Conservation (phyloP, 2,888 invertebrate genomes). For the Drosophila picticornis region DNA sequence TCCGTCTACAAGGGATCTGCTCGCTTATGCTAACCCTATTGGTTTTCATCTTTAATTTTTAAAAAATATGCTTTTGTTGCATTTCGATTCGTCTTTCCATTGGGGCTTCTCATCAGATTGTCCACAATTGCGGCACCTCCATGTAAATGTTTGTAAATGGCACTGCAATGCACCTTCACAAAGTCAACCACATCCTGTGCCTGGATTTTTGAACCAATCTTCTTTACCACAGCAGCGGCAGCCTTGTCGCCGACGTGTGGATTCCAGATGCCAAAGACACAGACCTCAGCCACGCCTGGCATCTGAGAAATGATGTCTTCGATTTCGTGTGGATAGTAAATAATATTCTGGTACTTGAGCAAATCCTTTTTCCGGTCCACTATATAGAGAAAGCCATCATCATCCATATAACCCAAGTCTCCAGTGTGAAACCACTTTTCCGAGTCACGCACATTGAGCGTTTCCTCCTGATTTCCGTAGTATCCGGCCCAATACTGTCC, state of each 20-base stretch:
- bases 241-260: slow-evolving; percentile 75
- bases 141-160: slow-evolving; percentile 76
- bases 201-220: slow-evolving; percentile 51
- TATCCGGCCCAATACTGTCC: slow-evolving; percentile 79
- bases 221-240: slow-evolving; percentile 77
- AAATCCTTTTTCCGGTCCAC: slow-evolving; percentile 81
- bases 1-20: neutral
- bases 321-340: slow-evolving; percentile 80
- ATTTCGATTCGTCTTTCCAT: slow-evolving; percentile 69
- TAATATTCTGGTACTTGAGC: slow-evolving; percentile 73
- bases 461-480: slow-evolving; percentile 71
- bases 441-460: slow-evolving; percentile 61
- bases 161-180: slow-evolving; percentile 57
- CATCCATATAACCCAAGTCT: slow-evolving; percentile 83
- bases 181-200: slow-evolving; percentile 78
- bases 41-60: neutral
- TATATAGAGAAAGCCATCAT: slow-evolving; percentile 77
- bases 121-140: slow-evolving; percentile 79
- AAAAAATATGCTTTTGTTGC: neutral
- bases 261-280: slow-evolving; percentile 80
- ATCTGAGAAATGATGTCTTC: slow-evolving; percentile 74
- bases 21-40: neutral
- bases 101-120: slow-evolving; percentile 69
- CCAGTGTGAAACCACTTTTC: slow-evolving; percentile 78
- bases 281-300: slow-evolving; percentile 75